Evolutionary conservation across 2,113 vertebrate species (phyloP), one percentile per base, ranked within the genome.

Genomic region (Malurus cyaneus): DNA sequence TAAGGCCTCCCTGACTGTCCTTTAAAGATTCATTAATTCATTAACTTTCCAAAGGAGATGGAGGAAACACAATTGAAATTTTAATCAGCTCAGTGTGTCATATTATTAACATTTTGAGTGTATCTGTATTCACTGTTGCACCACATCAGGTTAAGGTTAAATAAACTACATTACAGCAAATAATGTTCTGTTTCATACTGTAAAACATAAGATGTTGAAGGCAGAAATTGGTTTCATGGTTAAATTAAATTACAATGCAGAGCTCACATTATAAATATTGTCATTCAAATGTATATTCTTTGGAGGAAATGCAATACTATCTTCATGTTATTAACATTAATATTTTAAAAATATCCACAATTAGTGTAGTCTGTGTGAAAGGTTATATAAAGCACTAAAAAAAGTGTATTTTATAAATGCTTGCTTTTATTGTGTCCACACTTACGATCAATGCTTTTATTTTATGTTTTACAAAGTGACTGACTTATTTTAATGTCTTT

Each of bases 11-110:
- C 96, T 97, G 97, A 96, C 97, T 97, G 98, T 98, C 97, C 98
- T 98, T 98, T 98, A 98, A 97, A 98, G 97, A 98, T 98, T 98
- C 96, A 97, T 98, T 99, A 98, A 98, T 98, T 98, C 98, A 98
- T 98, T 98, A 98, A 98, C 98, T 98, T 98, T 98, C 97, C 96
- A 97, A 97, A 97, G 97, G 96, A 97, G 97, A 98, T 97, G 96
- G 94, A 86, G 92, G 96, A 96, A 96, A 96, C 96, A 97, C 91
- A 95, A 96, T 92, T 98, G 97, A 98, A 97, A 98, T 98, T 97
- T 97, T 98, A 98, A 98, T 98, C 98, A 98, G 97, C 86, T 89
- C 44, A 80, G 93, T 88, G 80, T 96, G 96, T 97, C 95, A 91
- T 96, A 97, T 97, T 96, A 97, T 97, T 97, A 97, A 95, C 93